These are phyloP conservation scores for Galeopsomyia nigrocyanea DNA, from an alignment of 2,888 invertebrate species.

Conservation along the genomic window DNA sequence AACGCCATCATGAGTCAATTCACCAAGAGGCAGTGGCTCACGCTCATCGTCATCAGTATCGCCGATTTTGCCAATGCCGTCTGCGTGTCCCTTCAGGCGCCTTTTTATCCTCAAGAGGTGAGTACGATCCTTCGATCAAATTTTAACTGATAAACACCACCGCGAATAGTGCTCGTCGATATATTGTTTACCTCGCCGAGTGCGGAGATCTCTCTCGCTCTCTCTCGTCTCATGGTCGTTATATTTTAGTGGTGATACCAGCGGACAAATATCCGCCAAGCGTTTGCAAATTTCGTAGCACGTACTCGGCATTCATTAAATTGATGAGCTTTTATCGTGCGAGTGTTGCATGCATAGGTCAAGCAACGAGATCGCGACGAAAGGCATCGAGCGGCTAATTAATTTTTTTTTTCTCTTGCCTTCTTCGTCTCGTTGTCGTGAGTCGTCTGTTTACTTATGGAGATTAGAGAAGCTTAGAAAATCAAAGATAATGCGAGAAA, in stretches of 20 bases:
- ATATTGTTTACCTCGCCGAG: too few species aligned
- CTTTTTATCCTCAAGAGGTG: constrained; percentile 89
- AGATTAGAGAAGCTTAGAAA: not conserved
- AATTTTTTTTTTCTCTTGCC: not conserved
- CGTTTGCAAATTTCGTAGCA: too few species aligned
- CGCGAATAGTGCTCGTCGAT: too few species aligned
- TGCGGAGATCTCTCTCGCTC: too few species aligned
- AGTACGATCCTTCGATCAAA: constrained; percentile 55
- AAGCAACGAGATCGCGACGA: constrained; percentile 31
- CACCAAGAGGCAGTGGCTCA: constrained; percentile 82
- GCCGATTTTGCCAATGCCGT: constrained; percentile 89
- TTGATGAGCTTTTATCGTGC: too few species aligned
- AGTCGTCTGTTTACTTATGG: constrained; percentile 29
- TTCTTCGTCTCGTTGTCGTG: not conserved
- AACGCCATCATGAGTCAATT: constrained; percentile 75
- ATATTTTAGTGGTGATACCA: not conserved
- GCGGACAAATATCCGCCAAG: constrained; percentile 5
- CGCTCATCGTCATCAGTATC: constrained; percentile 82
- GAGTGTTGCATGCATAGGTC: constrained; percentile 42
- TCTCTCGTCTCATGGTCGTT: too few species aligned
- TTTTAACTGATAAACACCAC: too few species aligned
- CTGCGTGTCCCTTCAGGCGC: constrained; percentile 87
- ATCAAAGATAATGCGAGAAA: constrained; percentile 1
- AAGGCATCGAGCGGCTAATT: not conserved
- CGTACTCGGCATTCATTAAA: too few species aligned